phyloP scores from a whole-genome alignment of 2,888 invertebrate genomes.

The Spilarctia lutea region DNA sequence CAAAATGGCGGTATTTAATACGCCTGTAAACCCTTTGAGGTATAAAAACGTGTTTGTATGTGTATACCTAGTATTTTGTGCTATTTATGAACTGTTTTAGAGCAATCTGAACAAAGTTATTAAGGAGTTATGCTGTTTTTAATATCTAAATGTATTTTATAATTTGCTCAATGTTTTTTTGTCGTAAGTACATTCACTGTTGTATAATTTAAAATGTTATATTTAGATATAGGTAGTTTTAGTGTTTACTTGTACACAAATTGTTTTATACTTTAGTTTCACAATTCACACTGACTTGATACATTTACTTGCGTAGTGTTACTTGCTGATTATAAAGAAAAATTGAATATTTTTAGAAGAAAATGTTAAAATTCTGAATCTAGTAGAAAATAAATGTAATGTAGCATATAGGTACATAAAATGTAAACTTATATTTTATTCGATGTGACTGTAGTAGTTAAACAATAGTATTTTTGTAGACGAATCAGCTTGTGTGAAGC shows the following conservation, averaged over 20 bases:
- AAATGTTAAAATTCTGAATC: not conserved
- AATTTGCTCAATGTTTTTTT: slow-evolving; percentile 35
- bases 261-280: not conserved
- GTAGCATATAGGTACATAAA: not conserved
- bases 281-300: not conserved
- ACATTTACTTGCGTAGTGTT: not conserved
- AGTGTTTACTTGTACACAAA: slow-evolving; percentile 1
- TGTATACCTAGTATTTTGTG: not conserved
- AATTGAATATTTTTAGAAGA: not conserved
- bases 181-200: slow-evolving; percentile 44
- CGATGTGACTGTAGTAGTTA: not conserved
- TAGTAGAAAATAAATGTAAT: not conserved
- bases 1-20: not conserved
- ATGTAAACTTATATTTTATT: not conserved
- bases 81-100: not conserved
- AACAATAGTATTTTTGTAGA: not conserved
- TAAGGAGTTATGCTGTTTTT: not conserved
- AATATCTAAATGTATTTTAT: slow-evolving; percentile 8
- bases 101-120: not conserved
- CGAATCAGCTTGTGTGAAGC: not conserved
- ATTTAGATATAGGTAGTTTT: slow-evolving; percentile 5
- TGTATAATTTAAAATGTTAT: slow-evolving; percentile 30
- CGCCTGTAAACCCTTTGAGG: too few relatives aligned
- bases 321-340: not conserved
- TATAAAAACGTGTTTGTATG: not conserved